Conservation (phyloP, 2,888 invertebrate genomes). For the Phalangium opilio region DNA sequence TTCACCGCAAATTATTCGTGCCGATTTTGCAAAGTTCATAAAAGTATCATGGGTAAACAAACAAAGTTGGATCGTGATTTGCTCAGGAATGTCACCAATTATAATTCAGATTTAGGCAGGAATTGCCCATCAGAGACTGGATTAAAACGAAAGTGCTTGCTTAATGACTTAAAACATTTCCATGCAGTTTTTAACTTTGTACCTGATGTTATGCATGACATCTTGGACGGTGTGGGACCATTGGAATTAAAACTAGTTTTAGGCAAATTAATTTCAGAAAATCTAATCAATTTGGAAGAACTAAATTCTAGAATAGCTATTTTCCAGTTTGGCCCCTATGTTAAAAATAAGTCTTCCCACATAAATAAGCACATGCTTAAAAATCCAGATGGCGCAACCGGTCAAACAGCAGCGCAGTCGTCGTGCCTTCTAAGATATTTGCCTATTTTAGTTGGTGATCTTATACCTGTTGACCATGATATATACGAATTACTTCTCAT, state of each 20-base stretch:
- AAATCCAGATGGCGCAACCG: too few relatives aligned
- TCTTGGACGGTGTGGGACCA: constrained; percentile 4
- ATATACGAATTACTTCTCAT: neutral
- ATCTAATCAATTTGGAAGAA: neutral
- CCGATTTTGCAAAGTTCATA: neutral
- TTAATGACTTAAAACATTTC: neutral
- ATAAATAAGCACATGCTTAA: too few relatives aligned
- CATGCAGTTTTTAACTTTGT: neutral
- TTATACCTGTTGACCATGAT: neutral
- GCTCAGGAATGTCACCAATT: too few relatives aligned
- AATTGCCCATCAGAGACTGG: neutral
- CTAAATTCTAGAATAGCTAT: neutral
- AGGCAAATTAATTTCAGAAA: neutral
- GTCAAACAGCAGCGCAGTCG: neutral
- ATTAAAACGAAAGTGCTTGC: neutral
- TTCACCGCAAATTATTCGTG: neutral
- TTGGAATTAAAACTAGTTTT: constrained; percentile 1
- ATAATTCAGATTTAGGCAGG: neutral
- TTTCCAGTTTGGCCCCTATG: neutral
- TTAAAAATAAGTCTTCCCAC: neutral
- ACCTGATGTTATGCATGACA: constrained; percentile 7
- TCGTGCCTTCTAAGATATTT: neutral
- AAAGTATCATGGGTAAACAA: too few relatives aligned
- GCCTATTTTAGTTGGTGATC: too few relatives aligned
- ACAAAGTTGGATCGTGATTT: too few relatives aligned